Evolutionary conservation across 2,797 vertebrate species (phyloP), one percentile per base, ranked within the genome.

Genomic region (Sandelia bainsii): DNA sequence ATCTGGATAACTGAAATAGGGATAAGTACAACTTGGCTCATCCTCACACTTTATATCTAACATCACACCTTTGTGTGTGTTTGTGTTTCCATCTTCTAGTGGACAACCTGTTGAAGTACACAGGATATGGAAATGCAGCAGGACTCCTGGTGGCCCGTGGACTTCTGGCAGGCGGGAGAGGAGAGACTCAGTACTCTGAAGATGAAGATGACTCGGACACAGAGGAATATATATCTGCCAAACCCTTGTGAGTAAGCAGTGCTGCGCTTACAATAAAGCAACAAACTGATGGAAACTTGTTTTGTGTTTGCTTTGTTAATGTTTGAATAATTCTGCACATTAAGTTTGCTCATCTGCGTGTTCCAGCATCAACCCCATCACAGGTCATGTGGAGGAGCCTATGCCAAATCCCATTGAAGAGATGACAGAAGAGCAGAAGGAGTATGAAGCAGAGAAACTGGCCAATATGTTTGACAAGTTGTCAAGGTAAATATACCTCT

Each of bases 361-460:
- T 71, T 53, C 61, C 82, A 99, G 98, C 92, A 98, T 99, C 90
- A 99, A 99, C 88, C 96, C 97, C 62, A 98, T 99, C 92, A 99
- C 98, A 20, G 98, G 97, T 85, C 97, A 98, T 32, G 95, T 98
- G 53, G 97, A 99, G 93, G 96, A 98, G 79, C 97, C 96, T 1
- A 93, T 97, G 96, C 96, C 96, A 1, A 98, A 99, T 87, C 98
- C 97, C 1, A 94, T 98, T 37, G 97, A 99, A 76, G 97, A 98
- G 92, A 99, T 99, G 98, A 98, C 97, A 0, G 98, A 99, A 88
- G 98, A 99, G 88, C 98, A 99, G 92, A 99, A 99, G 90, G 97
- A 99, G 87, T 98, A 97, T 8, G 98, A 99, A 92, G 98, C 98
- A 19, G 96, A 98, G 94, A 98, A 97, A 86, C 96, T 99, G 79